phyloP scores from a whole-genome alignment of 2,113 vertebrate genomes.

The Macroglossus sobrinus region DNA sequence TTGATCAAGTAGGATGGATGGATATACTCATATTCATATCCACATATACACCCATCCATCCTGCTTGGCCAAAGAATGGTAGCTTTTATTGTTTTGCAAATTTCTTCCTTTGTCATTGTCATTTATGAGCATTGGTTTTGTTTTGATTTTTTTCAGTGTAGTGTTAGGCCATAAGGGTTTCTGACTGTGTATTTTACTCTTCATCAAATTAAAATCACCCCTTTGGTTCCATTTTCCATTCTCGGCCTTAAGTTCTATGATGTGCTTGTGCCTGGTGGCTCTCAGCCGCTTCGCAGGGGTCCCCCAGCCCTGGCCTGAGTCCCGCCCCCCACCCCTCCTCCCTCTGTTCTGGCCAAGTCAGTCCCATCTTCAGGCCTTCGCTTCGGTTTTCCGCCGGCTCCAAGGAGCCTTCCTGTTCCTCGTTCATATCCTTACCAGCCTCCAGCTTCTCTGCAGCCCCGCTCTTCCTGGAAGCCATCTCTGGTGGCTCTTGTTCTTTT shows the following conservation, averaged over 20 bases:
- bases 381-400: background rate
- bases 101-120: background rate
- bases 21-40: background rate
- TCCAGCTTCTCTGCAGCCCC: fast-evolving
- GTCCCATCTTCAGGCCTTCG: background rate
- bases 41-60: background rate
- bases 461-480: background rate
- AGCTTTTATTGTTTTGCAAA: background rate
- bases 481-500: background rate
- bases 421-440: background rate
- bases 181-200: background rate
- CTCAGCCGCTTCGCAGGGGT: background rate
- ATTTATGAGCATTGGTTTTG: background rate
- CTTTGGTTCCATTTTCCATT: background rate
- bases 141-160: background rate
- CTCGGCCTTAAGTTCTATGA: background rate
- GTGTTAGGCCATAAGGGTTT: background rate
- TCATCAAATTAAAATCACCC: background rate
- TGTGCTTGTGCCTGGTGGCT: background rate
- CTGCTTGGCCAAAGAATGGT: background rate
- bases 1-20: background rate
- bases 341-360: background rate
- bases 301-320: background rate
- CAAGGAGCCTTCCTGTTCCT: background rate
- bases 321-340: fast-evolving